phyloP scores from a whole-genome alignment of 2,888 invertebrate genomes.

The Ethmia dodecea region DNA sequence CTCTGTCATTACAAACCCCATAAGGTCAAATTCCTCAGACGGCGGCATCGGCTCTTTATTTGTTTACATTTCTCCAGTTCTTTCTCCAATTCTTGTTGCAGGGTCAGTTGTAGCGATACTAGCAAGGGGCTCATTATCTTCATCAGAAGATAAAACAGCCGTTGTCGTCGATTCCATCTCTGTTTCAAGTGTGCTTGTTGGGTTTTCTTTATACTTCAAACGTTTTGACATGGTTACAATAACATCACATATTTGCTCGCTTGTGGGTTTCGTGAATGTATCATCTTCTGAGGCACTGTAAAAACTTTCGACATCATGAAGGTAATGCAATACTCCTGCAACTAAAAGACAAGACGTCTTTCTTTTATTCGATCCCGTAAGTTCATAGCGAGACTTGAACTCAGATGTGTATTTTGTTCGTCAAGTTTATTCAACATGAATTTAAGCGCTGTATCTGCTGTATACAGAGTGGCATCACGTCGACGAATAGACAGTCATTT shows the following conservation, averaged over 20 bases:
- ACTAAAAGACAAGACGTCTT: slow-evolving; percentile 1
- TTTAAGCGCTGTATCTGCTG: not conserved
- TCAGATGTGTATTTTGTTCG: not conserved
- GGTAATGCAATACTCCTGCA: slow-evolving; percentile 10
- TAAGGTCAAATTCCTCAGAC: slow-evolving; percentile 8
- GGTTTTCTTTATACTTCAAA: slow-evolving; percentile 3
- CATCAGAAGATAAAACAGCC: slow-evolving; percentile 1
- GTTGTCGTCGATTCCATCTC: not conserved
- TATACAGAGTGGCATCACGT: not conserved
- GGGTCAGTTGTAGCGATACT: slow-evolving; percentile 9
- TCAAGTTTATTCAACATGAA: not conserved
- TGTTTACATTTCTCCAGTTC: slow-evolving; percentile 12
- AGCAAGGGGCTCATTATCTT: slow-evolving; percentile 5
- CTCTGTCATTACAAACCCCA: slow-evolving; percentile 10
- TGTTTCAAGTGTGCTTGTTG: slow-evolving; percentile 1
- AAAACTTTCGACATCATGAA: slow-evolving; percentile 6
- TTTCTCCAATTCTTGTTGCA: slow-evolving; percentile 13
- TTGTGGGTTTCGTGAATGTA: slow-evolving; percentile 4
- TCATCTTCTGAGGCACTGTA: not conserved
- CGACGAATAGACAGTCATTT: not conserved
- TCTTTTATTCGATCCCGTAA: not conserved
- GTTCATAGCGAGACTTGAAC: not conserved
- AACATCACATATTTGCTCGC: slow-evolving; percentile 5
- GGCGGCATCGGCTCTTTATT: not conserved
- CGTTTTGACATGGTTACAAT: slow-evolving; percentile 5